A percentile compares a stretch with the other conserved stretches of the same genome.
These are phyloP conservation scores for Euura saliciscinereae DNA, from an alignment of 1,140 invertebrate species.

Conservation along the genomic window DNA sequence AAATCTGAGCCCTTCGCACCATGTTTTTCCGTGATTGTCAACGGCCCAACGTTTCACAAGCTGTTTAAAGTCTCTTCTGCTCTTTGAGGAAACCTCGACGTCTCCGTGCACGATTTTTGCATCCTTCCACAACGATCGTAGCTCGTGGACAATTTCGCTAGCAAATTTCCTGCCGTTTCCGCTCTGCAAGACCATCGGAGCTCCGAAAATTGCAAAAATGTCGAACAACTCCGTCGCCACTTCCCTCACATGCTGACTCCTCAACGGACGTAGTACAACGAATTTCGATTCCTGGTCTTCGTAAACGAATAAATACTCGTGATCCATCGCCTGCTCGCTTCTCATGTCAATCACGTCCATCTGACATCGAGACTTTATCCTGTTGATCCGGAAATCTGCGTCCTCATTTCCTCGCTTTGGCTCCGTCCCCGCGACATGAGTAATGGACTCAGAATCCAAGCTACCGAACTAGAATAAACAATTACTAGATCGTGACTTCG, in stretches of 20 bases:
- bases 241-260: conserved; percentile 31
- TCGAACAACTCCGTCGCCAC: conserved; percentile 38
- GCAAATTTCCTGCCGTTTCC: conserved; percentile 43
- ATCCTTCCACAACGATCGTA: conserved; percentile 38
- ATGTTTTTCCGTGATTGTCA: conserved; percentile 35
- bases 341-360: conserved; percentile 43
- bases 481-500: background rate
- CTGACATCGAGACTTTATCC: conserved; percentile 39
- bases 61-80: conserved; percentile 32
- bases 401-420: background rate
- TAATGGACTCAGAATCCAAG: background rate
- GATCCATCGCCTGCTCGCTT: conserved; percentile 25
- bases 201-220: conserved; percentile 42
- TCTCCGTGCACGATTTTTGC: conserved; percentile 36
- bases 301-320: conserved; percentile 50
- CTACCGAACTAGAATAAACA: background rate
- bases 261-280: conserved; percentile 41
- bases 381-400: background rate
- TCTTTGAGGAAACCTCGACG: conserved; percentile 14
- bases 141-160: conserved; percentile 43
- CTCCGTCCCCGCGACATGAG: background rate
- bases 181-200: conserved; percentile 45
- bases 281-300: conserved; percentile 51
- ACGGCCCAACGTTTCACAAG: conserved; percentile 34
- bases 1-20: conserved; percentile 39